Conservation (phyloP, 1,140 invertebrate genomes). For the Dinothrombium tinctorium region DNA sequence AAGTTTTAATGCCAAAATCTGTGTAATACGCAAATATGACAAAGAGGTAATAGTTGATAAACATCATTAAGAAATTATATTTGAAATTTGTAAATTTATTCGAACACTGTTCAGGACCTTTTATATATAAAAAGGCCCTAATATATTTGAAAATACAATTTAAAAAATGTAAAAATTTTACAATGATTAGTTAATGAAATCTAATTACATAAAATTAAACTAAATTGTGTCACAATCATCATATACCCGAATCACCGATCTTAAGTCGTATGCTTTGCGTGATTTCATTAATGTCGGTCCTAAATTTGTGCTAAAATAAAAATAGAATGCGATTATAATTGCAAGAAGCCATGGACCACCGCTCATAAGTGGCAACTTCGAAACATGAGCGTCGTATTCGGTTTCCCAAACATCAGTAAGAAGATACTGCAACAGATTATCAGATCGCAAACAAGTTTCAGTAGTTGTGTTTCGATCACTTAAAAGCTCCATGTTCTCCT, state of each 20-base stretch:
- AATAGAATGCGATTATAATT: conserved; percentile 12
- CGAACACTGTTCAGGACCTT: too few species aligned
- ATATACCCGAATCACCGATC: conserved; percentile 38
- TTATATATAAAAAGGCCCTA: too few species aligned
- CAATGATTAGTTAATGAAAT: too few species aligned
- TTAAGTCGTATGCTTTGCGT: conserved; percentile 29
- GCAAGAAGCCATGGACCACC: conserved; percentile 51
- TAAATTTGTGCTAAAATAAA: conserved; percentile 12
- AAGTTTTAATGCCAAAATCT: conserved; percentile 9
- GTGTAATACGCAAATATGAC: neutral
- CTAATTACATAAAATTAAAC: too few species aligned
- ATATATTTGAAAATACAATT: too few species aligned
- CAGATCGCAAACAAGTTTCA: too few species aligned
- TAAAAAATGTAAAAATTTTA: too few species aligned
- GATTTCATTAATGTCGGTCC: conserved; percentile 23
- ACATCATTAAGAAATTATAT: conserved; percentile 35
- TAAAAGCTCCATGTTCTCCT: too few species aligned
- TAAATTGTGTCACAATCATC: too few species aligned
- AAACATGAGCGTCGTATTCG: conserved; percentile 46
- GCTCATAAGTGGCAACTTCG: conserved; percentile 34
- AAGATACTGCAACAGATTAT: neutral
- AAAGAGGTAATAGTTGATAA: conserved; percentile 12
- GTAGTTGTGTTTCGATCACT: too few species aligned
- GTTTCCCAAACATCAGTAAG: conserved; percentile 4
- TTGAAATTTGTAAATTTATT: too few species aligned